Base-by-base conservation (phyloP, 2,797 vertebrate species). In the Gymnoscopelus braueri region DNA sequence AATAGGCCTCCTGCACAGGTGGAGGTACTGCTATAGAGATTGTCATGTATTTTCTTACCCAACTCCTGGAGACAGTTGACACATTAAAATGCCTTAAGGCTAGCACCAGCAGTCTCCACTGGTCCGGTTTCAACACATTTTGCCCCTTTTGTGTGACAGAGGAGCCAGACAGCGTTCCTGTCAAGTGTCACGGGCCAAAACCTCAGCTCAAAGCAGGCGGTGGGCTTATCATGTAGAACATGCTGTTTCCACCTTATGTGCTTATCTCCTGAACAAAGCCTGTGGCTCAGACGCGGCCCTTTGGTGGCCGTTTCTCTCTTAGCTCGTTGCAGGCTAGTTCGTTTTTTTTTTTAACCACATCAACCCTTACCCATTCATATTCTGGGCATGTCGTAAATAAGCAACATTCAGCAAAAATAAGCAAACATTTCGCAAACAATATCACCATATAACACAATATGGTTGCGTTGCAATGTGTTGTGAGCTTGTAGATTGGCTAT, bases 21-120 rank as follows among this genome's bases (percentile, higher is more conserved):
- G 74, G 63, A 67, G 74, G 54, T 60, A 72, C 24, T 48, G 74
- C 23, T 19, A 19, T 19, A 13, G 68, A 81, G 53, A 76, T 26
- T 55, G 67, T 67, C 14, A 60, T 35, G 29, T 73, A 73, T 51
- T 78, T 50, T 35, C 70, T 8, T 3, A 10, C 48, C 29, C 60
- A 29, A 35, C 66, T 76, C 60, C 70, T 78, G 39, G 57, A 76
- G 3, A 76, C 56, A 73, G 76, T 9, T 63, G 32, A 35, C 60
- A 52, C 52, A 74, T 76, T 79, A 57, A 48, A 72, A 71, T 10
- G 57, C 53, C 26, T 74, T 62, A 63, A 79, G 68, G 74, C 60
- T 23, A 74, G 54, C 60, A 74, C 60, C 32, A 74, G 50, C 60
- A 63, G 69, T 35, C 63, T 77, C 74, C 71, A 79, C 71, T 77